Percentiles rank a stretch among this genome's conserved stretches.
phyloP scores from a whole-genome alignment of 2,113 vertebrate genomes.

The Trematomus loennbergii region DNA sequence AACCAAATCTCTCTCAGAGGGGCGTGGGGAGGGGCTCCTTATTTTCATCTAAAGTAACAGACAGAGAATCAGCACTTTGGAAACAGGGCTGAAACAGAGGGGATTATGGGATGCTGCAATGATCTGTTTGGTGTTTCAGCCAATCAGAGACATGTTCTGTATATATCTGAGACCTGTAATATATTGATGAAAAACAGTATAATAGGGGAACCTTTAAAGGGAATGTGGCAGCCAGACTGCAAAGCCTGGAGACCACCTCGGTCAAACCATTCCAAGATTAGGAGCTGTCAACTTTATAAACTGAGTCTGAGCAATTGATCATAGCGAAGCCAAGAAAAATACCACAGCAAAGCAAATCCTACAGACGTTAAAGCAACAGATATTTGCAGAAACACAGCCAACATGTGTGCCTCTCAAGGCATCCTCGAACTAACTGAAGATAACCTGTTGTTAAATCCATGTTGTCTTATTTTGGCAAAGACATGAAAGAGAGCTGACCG shows the following conservation, averaged over 20 bases:
- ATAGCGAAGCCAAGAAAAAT: background rate
- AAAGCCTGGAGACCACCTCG: background rate
- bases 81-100: no score
- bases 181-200: no score
- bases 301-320: background rate
- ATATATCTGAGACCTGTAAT: no score
- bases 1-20: no score
- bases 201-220: no score
- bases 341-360: background rate
- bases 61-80: no score
- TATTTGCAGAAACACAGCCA: background rate
- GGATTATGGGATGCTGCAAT: no score
- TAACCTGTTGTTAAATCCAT: slow-evolving; percentile 30
- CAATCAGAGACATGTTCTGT: no score
- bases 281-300: background rate
- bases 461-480: slow-evolving; percentile 10
- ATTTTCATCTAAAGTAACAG: no score
- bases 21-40: no score
- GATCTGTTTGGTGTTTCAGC: no score
- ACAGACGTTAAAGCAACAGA: background rate
- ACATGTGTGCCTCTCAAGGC: background rate
- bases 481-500: slow-evolving; percentile 39
- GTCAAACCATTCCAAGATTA: no score
- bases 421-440: background rate
- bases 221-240: slow-evolving; percentile 12